Conservation (phyloP, 92 coral and sea anemone species). For the Umimayanthus chanpuru region DNA sequence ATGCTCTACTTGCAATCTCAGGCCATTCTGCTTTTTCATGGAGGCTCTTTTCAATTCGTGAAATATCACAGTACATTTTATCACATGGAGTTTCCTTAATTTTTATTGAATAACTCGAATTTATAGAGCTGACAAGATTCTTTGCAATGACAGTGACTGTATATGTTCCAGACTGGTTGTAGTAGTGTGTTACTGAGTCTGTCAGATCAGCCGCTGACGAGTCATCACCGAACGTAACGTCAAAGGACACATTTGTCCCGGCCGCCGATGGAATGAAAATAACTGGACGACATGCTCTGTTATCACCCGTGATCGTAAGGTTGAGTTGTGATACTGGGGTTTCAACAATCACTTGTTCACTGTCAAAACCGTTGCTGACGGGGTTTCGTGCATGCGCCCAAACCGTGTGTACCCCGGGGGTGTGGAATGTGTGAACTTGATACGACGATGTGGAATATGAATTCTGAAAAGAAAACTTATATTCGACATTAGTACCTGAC, state of each 20-base stretch:
- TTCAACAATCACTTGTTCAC: conserved; percentile 53
- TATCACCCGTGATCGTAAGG: conserved; percentile 47
- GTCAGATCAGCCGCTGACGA: conserved; percentile 26
- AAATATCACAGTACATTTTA: conserved; percentile 51
- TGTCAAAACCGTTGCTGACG: conserved; percentile 44
- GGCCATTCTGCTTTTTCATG: not conserved
- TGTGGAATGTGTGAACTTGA: conserved; percentile 42
- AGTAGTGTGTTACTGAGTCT: conserved; percentile 46
- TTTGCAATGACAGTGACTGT: conserved; percentile 45
- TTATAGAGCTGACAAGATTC: conserved; percentile 57
- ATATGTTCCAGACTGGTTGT: conserved; percentile 49
- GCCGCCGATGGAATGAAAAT: conserved; percentile 40
- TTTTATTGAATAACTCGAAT: conserved; percentile 22
- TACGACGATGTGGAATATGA: conserved; percentile 47
- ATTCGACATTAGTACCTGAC: conserved; percentile 63
- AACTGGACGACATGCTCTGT: conserved; percentile 55
- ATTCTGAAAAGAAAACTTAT: conserved; percentile 53
- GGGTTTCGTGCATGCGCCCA: conserved; percentile 49
- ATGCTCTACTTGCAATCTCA: conserved; percentile 46
- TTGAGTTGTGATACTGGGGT: conserved; percentile 48
- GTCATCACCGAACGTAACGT: conserved; percentile 60
- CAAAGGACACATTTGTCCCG: conserved; percentile 60
- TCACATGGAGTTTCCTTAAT: conserved; percentile 59
- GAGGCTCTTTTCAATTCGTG: conserved; percentile 37
- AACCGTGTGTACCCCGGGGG: conserved; percentile 50